Evolutionary conservation across 2,113 vertebrate species (phyloP).

Genomic region (Lethenteron camtschaticum): DNA sequence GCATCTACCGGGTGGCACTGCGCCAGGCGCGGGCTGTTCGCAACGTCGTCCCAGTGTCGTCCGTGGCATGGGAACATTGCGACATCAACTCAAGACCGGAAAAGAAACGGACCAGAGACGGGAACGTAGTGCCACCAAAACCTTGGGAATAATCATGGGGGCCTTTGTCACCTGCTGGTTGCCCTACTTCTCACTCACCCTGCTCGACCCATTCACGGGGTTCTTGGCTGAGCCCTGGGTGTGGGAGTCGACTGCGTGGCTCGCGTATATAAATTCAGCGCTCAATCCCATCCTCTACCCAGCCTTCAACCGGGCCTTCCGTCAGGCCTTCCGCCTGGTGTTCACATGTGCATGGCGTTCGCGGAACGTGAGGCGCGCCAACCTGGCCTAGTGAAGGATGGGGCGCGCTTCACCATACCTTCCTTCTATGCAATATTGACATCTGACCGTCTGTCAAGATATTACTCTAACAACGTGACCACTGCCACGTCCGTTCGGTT

Average conservation of each 20-base stretch:
- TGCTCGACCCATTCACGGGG: slow-evolving; percentile 7
- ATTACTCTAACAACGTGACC: too few species aligned
- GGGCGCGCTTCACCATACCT: too few species aligned
- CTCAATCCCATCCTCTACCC: slow-evolving; percentile 19
- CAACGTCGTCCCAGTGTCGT: background rate
- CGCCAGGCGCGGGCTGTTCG: slow-evolving; percentile 17
- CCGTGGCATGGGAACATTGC: background rate
- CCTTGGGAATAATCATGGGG: slow-evolving; percentile 8
- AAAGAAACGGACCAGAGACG: slow-evolving; percentile 4
- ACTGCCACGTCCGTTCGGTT: too few species aligned
- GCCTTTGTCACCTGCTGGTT: slow-evolving; percentile 7
- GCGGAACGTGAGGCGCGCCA: too few species aligned
- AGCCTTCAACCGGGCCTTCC: too few species aligned
- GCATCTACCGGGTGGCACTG: slow-evolving; percentile 20
- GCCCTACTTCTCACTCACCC: slow-evolving; percentile 5
- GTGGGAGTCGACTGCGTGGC: slow-evolving; percentile 6
- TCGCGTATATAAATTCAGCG: slow-evolving; percentile 14
- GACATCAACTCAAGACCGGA: too few species aligned
- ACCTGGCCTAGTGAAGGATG: too few species aligned
- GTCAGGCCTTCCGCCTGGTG: too few species aligned
- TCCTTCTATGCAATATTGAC: too few species aligned
- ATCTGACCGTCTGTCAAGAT: too few species aligned
- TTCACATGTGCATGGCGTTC: too few species aligned
- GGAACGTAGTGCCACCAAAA: slow-evolving; percentile 7
- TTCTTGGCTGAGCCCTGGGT: slow-evolving; percentile 5